Conservation (phyloP, 2,888 invertebrate species). For the Morpho deidamia region DNA sequence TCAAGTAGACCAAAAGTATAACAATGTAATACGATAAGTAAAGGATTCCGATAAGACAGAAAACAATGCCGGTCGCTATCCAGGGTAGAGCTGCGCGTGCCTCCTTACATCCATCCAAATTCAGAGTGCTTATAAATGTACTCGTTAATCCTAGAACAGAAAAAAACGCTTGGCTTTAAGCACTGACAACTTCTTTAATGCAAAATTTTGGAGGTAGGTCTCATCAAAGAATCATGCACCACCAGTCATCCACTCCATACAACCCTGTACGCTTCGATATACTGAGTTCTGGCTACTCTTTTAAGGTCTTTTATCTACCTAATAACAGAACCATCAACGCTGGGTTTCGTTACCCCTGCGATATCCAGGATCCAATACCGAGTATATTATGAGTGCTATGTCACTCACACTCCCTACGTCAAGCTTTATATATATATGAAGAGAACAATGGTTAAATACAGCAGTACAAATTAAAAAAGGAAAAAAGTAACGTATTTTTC, state of each 20-base stretch:
- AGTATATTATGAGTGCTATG: too few species aligned
- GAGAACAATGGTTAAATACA: too few species aligned
- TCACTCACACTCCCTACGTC: too few species aligned
- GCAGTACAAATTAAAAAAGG: too few species aligned
- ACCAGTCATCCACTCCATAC: neutral
- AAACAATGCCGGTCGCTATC: conserved; percentile 12
- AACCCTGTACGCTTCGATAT: too few species aligned
- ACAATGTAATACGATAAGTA: conserved; percentile 15
- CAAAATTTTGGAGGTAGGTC: neutral
- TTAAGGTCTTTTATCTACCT: too few species aligned
- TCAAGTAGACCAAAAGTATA: conserved; percentile 14
- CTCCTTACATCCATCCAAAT: conserved; percentile 3
- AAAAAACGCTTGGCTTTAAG: neutral
- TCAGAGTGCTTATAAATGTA: conserved; percentile 2
- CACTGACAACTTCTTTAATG: neutral
- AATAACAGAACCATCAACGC: too few species aligned
- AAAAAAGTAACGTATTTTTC: too few species aligned
- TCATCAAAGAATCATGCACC: neutral
- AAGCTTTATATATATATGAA: too few species aligned
- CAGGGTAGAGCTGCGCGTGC: neutral
- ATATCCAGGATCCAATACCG: too few species aligned
- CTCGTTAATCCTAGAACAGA: conserved; percentile 4
- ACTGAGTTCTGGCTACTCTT: too few species aligned
- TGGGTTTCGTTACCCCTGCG: too few species aligned
- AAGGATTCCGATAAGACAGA: conserved; percentile 10